Conservation (phyloP, 2,888 invertebrate species). For the Drosophila leonis region DNA sequence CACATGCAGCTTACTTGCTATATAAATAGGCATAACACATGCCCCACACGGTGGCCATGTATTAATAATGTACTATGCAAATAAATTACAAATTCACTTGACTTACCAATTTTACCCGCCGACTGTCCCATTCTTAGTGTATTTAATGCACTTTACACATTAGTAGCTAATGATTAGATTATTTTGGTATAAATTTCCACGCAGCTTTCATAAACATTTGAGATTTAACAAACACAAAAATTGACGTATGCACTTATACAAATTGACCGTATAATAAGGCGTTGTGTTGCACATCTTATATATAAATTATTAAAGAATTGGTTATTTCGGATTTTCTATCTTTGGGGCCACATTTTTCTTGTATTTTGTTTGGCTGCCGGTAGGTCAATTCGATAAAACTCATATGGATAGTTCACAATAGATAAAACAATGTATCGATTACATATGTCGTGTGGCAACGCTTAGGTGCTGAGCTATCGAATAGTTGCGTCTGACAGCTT, state of each 20-base stretch:
- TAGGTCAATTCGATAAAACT: conserved; percentile 43
- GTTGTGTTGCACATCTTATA: conserved; percentile 26
- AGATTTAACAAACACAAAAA: conserved; percentile 11
- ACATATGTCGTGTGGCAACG: conserved; percentile 31
- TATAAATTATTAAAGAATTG: conserved; percentile 36
- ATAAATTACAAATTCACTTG: not conserved
- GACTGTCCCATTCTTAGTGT: conserved; percentile 77
- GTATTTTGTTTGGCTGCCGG: conserved; percentile 52
- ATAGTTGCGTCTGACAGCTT: conserved; percentile 35
- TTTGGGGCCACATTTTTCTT: conserved; percentile 46
- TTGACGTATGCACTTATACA: conserved; percentile 22
- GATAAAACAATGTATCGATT: conserved; percentile 20
- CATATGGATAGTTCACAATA: conserved; percentile 31
- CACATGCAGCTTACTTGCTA: not conserved
- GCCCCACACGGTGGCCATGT: not conserved
- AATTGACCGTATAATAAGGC: conserved; percentile 32
- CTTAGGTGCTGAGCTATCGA: conserved; percentile 26
- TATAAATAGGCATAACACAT: not conserved
- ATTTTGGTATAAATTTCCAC: conserved; percentile 37
- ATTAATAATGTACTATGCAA: conserved; percentile 26
- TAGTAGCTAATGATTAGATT: conserved; percentile 37
- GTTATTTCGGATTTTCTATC: conserved; percentile 25
- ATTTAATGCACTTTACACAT: conserved; percentile 27
- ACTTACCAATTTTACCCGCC: conserved; percentile 84
- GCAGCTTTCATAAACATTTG: conserved; percentile 35